Percentiles rank a stretch among this genome's conserved stretches.
Conservation (phyloP, 2,113 vertebrate genomes). For the Microtus oregoni region DNA sequence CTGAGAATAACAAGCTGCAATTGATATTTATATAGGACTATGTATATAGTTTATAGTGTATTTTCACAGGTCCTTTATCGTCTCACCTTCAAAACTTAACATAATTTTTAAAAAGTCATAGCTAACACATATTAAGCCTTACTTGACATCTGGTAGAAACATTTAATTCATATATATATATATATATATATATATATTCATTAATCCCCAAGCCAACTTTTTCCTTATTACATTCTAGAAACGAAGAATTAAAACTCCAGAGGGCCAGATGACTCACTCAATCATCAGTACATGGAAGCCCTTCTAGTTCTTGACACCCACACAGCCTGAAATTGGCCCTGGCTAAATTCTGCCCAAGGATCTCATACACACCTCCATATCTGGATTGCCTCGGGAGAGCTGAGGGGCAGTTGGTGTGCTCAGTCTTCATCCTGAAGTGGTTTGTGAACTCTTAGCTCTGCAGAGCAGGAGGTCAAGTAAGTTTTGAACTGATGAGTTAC, state of each 20-base stretch:
- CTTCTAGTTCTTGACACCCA: not conserved
- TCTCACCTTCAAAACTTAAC: conserved; percentile 26
- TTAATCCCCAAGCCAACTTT: not conserved
- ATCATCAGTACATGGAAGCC: not conserved
- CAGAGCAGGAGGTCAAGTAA: not conserved
- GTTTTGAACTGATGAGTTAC: not conserved
- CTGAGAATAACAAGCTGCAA: not conserved
- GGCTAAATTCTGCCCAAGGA: not conserved
- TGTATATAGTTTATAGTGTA: not conserved
- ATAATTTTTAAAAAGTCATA: conserved; percentile 41
- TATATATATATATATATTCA: not conserved
- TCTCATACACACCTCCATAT: not conserved
- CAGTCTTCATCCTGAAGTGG: not conserved
- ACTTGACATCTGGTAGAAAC: conserved; percentile 2
- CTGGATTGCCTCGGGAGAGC: not conserved
- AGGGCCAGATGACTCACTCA: not conserved
- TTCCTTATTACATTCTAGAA: conserved; percentile 2
- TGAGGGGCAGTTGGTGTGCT: no score
- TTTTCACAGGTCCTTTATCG: conserved; percentile 34
- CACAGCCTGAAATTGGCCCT: not conserved
- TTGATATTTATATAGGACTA: conserved; percentile 15
- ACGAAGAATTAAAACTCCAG: conserved; percentile 35
- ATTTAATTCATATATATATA: not conserved
- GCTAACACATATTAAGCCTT: not conserved
- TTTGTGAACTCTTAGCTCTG: not conserved